Evolutionary conservation across 2,797 vertebrate genomes (phyloP).

Genomic region (Loris lydekkerianus): DNA sequence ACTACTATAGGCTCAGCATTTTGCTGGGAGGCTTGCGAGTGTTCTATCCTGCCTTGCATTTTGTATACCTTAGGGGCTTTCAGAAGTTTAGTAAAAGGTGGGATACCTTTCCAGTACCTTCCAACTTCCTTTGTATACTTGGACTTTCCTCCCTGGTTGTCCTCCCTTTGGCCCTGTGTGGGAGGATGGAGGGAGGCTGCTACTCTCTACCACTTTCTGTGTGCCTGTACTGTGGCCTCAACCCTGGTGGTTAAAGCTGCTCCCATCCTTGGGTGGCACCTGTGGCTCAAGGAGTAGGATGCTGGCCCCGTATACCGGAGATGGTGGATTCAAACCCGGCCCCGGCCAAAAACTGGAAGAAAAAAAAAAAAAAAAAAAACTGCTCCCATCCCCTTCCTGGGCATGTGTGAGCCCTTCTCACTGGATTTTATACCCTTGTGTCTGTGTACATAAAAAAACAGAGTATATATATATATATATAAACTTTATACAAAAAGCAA

Average conservation of each 20-base stretch:
- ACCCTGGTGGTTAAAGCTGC: not conserved
- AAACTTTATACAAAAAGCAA: constrained; percentile 64
- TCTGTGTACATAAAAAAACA: constrained; percentile 52
- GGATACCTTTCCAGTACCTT: not conserved
- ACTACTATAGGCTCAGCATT: not conserved
- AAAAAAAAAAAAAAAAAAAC: not conserved
- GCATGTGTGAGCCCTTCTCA: constrained; percentile 43
- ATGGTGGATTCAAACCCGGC: too few relatives aligned
- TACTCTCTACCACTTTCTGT: not conserved
- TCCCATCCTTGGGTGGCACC: not conserved
- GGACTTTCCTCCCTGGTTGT: constrained; percentile 2
- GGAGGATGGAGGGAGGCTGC: constrained; percentile 9
- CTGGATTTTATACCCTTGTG: constrained; percentile 68
- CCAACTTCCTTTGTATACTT: constrained; percentile 22
- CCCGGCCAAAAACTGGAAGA: too few relatives aligned
- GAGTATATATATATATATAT: not conserved
- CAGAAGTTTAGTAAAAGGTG: constrained; percentile 44
- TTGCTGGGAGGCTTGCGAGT: constrained; percentile 21
- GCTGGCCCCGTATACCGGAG: too few relatives aligned
- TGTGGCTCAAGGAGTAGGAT: too few relatives aligned
- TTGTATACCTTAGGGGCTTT: constrained; percentile 27
- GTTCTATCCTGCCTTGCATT: not conserved
- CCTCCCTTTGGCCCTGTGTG: constrained; percentile 18
- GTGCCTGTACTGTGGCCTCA: constrained; percentile 37
- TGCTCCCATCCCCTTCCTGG: not conserved